Base-by-base conservation (phyloP, 1,140 invertebrate genomes). In the Anoplophora glabripennis region DNA sequence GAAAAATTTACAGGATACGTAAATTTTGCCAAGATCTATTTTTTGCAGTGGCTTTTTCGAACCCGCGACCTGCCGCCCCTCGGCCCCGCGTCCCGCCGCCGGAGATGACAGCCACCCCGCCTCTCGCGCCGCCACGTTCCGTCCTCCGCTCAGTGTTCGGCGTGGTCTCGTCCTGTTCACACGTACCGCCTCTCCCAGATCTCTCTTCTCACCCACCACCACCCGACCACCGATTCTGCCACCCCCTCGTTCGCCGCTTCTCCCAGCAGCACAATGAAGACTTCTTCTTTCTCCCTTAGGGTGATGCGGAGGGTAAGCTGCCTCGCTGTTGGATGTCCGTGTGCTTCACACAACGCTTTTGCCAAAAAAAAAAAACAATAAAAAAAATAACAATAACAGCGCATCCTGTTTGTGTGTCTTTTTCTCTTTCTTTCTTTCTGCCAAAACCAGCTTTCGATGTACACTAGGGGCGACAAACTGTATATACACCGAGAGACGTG, bases 271-370 rank as follows among this genome's bases (percentile, higher is more conserved):
- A 76, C 70, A 68, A 88, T 88, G 86, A 89, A 88, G 83, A 88
- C 86, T n/a, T 87, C 86, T 17, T 88, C 86, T 63, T 89, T 88
- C 70, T 89, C 86, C 11, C 80, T 88, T 14, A 84, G 86, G 61
- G 86, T 89, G 60, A 89, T 88, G 86, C 79, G 86, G 77, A 83
- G 86, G 86, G 86, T 88, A 73, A 85, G 86, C 82, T 67, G 53
- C 57, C 60, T 67, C 15, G 47, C 47, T 53, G 57, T 65, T 64
- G 57, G 61, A 67, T 67, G 62, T 67, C 53, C 46, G 54, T 62
- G 52, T 48, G 35, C 42, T 54, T 11, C 15, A 54, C 34, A 12
- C 9, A 14, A 40, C 35, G 35, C 40, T 52, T 35, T 52, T 52
- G 49, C 34, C 15, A 35, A 45, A 18, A 46, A 46, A 28, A 40